Evolutionary conservation across 2,113 vertebrate genomes (phyloP).

Genomic region (Ciconia stormi): DNA sequence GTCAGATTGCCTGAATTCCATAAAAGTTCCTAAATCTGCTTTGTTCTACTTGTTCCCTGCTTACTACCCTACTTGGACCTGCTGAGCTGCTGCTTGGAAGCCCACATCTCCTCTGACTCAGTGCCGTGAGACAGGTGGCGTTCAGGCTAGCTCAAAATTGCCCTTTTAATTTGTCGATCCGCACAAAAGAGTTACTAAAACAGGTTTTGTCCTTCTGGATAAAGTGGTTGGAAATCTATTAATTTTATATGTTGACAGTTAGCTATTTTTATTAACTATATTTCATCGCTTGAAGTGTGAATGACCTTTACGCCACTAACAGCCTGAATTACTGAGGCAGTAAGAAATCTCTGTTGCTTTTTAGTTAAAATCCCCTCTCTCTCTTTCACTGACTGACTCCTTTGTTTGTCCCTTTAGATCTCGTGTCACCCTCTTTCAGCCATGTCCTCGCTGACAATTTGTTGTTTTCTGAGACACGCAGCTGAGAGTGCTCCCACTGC

Average conservation of each 20-base stretch:
- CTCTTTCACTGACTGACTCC: background rate
- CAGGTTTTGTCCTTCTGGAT: background rate
- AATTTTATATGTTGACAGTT: fast-evolving
- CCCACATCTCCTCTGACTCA: background rate
- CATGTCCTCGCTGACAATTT: background rate
- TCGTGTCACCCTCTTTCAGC: background rate
- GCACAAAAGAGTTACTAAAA: background rate
- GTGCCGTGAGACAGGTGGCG: background rate
- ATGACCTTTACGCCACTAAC: background rate
- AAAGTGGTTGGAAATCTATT: background rate
- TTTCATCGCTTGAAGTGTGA: background rate
- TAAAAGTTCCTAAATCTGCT: background rate
- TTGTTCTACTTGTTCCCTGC: background rate
- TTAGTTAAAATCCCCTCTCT: background rate
- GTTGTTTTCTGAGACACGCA: background rate
- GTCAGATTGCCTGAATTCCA: background rate
- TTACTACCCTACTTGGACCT: background rate
- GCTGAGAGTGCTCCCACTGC: background rate
- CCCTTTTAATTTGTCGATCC: background rate
- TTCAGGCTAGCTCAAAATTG: background rate
- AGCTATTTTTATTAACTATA: background rate
- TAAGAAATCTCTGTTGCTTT: background rate
- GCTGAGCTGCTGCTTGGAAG: background rate
- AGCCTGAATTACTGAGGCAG: background rate
- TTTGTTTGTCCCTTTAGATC: background rate